These are phyloP conservation scores for Meda fulgida DNA, from an alignment of 2,797 vertebrate species.

Conservation along the genomic window DNA sequence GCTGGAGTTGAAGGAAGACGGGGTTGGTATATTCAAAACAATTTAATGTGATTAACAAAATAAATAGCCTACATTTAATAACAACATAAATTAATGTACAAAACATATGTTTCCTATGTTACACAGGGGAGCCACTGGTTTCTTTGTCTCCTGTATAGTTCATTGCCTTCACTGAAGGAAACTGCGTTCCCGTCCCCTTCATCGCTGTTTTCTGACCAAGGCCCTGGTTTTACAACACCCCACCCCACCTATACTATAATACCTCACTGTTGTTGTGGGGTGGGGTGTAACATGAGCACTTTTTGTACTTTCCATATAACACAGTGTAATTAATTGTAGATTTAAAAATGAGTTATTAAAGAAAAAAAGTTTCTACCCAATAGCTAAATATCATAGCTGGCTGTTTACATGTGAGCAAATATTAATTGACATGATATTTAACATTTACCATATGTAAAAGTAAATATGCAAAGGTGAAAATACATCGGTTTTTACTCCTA, in stretches of 20 bases:
- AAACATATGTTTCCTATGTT: background rate
- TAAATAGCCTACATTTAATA: background rate
- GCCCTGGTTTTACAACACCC: background rate
- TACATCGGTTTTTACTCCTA: background rate
- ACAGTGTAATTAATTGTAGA: background rate
- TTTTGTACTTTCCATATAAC: background rate
- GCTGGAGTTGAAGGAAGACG: background rate
- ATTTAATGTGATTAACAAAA: background rate
- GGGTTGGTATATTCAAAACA: background rate
- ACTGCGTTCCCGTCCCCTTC: background rate
- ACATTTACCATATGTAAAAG: background rate
- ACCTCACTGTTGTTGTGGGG: background rate
- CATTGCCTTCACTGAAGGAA: background rate
- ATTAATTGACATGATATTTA: background rate
- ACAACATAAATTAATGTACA: background rate
- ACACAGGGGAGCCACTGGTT: background rate
- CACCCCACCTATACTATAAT: background rate
- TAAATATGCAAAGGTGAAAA: background rate
- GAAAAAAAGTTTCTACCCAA: too few species aligned
- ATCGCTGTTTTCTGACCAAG: background rate
- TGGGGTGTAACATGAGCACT: background rate
- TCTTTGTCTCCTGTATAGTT: background rate
- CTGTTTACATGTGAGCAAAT: background rate
- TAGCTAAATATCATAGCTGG: background rate
- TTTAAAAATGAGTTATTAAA: background rate